Evolutionary conservation across 2,888 invertebrate species (phyloP), one percentile per base, ranked within the genome.

Genomic region (Athrips mouffetella): DNA sequence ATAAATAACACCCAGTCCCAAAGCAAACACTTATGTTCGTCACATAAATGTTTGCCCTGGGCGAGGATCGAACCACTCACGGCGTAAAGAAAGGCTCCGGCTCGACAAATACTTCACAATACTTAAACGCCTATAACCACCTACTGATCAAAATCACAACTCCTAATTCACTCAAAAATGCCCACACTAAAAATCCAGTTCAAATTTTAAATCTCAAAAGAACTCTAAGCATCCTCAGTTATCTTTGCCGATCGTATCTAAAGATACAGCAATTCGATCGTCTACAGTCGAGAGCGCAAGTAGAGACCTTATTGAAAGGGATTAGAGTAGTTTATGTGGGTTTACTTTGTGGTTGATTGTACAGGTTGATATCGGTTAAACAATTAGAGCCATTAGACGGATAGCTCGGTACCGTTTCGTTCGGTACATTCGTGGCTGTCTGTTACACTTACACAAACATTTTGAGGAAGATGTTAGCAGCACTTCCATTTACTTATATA

Each of bases 371-470:
- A 71, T 62, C 60, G 62, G 67, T 73, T 77, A 78, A 84, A 86
- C 86, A 86, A 86, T 86, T 86, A 86, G 80, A 68, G 70, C 80
- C 71, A 82, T 83, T 83, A 84, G 77, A 75, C 62, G 63, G 67
- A 79, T 75, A 76, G 73, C 76, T 68, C 65, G 61, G 71, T 72
- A 70, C 70, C 66, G 72, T 73, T 73, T 65, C 58, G 67, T 62
- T 60, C 53, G 54, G 48, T 54, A 48, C 48, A 49, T 48, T 39
- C n/a, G 33, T 8, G 51, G 18, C 13, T 31, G 42, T 0, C 39
- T 39, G 42, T 73, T 50, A 78, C 73, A 80, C 67, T 51, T 67
- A 40, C 3, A 13, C 3, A 23, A 31, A 31, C 11, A 13, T 11
- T 10, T 2, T 31, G 11, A 15, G 2, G 31, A 31, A 11, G 6